Evolutionary conservation across 2,797 vertebrate genomes (phyloP).

Genomic region (Poeciliopsis infans): DNA sequence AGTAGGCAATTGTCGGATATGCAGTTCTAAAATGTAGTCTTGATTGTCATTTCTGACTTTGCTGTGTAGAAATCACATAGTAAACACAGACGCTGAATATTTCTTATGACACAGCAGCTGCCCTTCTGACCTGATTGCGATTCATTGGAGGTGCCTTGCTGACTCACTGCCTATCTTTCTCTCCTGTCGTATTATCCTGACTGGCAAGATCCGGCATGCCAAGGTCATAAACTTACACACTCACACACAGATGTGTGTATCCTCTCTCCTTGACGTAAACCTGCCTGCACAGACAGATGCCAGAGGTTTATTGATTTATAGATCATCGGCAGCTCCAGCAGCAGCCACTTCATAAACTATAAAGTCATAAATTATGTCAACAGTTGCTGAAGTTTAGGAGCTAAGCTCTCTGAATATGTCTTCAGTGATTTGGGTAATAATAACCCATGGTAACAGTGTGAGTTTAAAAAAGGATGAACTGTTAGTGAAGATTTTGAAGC

Average conservation of each 20-base stretch:
- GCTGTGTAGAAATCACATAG: constrained; percentile 15
- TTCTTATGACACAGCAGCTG: constrained; percentile 69
- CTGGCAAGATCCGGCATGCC: constrained; percentile 62
- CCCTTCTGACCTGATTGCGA: constrained; percentile 73
- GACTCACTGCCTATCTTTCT: constrained; percentile 69
- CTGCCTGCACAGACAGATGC: constrained; percentile 36
- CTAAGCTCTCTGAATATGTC: neutral
- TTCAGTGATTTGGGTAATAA: neutral
- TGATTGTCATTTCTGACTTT: constrained; percentile 5
- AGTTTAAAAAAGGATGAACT: constrained; percentile 6
- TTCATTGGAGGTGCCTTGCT: constrained; percentile 72
- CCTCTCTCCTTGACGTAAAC: constrained; percentile 46
- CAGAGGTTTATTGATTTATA: constrained; percentile 54
- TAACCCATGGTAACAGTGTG: constrained; percentile 10
- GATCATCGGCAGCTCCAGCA: constrained; percentile 21
- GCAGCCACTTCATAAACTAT: constrained; percentile 17
- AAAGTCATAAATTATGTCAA: constrained; percentile 7
- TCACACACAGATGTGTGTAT: neutral
- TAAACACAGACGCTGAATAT: constrained; percentile 30
- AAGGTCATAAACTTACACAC: constrained; percentile 54
- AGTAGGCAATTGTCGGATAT: neutral
- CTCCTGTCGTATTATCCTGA: constrained; percentile 54
- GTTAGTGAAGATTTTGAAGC: constrained; percentile 18
- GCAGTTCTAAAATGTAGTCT: neutral
- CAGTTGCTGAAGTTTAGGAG: constrained; percentile 7